Conservation (phyloP, 1,140 invertebrate genomes). For the Hyles vespertilio region DNA sequence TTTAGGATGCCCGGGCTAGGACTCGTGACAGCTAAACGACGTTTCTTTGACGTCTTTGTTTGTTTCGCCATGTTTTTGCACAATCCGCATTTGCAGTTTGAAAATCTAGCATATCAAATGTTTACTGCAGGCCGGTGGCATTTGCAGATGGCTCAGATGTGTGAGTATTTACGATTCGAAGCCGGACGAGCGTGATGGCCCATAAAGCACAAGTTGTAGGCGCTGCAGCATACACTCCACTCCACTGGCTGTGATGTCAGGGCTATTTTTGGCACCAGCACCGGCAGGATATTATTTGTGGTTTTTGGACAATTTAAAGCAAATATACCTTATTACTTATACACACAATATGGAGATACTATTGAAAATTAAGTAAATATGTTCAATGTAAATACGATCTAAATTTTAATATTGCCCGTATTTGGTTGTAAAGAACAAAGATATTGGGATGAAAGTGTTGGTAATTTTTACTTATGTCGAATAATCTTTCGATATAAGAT, state of each 20-base stretch:
- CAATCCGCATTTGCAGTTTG: not conserved
- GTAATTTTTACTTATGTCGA: too few species aligned
- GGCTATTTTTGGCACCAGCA: conserved; percentile 60
- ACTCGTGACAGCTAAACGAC: conserved; percentile 2
- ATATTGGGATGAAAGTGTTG: too few species aligned
- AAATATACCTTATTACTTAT: too few species aligned
- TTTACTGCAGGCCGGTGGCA: conserved; percentile 20
- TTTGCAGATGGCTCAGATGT: conserved; percentile 43
- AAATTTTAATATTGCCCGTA: too few species aligned
- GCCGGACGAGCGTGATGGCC: conserved; percentile 57
- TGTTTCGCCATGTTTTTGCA: conserved; percentile 15
- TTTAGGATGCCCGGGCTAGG: not conserved
- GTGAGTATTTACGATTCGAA: conserved; percentile 51
- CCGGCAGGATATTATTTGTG: conserved; percentile 29
- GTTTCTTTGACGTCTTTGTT: conserved; percentile 14
- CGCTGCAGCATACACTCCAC: conserved; percentile 10
- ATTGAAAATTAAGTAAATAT: too few species aligned
- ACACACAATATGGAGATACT: too few species aligned
- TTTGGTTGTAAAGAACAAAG: too few species aligned
- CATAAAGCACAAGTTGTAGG: conserved; percentile 58
- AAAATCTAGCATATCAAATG: not conserved
- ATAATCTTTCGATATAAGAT: too few species aligned
- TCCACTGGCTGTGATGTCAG: conserved; percentile 52
- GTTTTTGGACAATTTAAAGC: conserved; percentile 44
- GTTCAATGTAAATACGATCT: too few species aligned